phyloP scores from a whole-genome alignment of 2,113 vertebrate genomes.

The Poeciliopsis retropinna region DNA sequence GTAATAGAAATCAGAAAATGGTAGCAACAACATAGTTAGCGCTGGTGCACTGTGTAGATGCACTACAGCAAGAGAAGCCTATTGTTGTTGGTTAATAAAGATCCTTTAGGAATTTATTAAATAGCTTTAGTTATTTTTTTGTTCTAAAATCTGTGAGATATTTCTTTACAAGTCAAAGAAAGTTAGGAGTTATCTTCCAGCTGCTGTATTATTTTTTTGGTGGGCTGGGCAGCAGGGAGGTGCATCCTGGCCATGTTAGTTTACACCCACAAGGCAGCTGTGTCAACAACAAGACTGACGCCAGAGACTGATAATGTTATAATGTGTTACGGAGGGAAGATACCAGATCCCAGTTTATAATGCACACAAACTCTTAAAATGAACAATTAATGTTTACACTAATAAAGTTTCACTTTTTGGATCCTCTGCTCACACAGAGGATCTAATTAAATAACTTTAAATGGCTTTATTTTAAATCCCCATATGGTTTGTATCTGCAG shows the following conservation, averaged over 20 bases:
- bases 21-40: background rate
- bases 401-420: slow-evolving; percentile 11
- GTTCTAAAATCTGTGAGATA: slow-evolving; percentile 1
- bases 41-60: background rate
- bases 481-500: slow-evolving; percentile 43
- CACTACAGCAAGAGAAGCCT: background rate
- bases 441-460: slow-evolving; percentile 28
- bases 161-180: slow-evolving; percentile 38
- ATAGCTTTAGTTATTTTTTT: background rate
- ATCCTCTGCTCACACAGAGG: slow-evolving; percentile 10
- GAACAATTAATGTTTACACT: background rate
- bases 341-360: slow-evolving; percentile 4
- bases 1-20: background rate
- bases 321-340: slow-evolving; percentile 4
- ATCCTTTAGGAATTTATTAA: background rate
- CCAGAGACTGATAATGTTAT: slow-evolving; percentile 32
- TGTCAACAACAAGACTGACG: slow-evolving; percentile 58
- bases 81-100: background rate
- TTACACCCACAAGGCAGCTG: slow-evolving; percentile 68
- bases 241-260: slow-evolving; percentile 52
- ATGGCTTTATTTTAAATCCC: slow-evolving; percentile 9
- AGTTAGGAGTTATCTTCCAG: slow-evolving; percentile 27
- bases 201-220: slow-evolving; percentile 20
- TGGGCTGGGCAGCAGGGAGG: slow-evolving; percentile 20
- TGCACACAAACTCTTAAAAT: background rate